A percentile compares a stretch with the other conserved stretches of the same genome.
phyloP scores from a whole-genome alignment of 1,140 invertebrate species.

The Drosophila elegans region DNA sequence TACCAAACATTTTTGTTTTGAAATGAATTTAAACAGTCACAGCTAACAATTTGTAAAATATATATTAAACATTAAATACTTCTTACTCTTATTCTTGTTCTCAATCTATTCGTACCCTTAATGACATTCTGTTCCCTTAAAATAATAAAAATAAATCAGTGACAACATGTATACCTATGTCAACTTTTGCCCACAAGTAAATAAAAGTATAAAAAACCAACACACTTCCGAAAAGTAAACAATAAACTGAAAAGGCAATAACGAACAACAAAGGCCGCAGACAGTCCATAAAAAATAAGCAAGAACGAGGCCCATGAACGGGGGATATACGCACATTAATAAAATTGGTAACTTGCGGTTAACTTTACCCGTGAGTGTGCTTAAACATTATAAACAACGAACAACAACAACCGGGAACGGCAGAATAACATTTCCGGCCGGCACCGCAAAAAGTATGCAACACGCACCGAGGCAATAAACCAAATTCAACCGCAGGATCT shows the following conservation, averaged over 20 bases:
- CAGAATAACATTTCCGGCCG: conserved; percentile 68
- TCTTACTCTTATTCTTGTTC: no score
- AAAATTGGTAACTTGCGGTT: conserved; percentile 81
- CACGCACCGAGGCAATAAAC: conserved; percentile 79
- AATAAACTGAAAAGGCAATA: conserved; percentile 46
- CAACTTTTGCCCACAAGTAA: conserved; percentile 40
- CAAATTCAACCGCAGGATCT: conserved; percentile 63
- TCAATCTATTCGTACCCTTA: not conserved
- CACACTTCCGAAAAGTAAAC: conserved; percentile 28
- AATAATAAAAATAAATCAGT: conserved; percentile 36
- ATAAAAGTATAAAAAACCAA: conserved; percentile 55
- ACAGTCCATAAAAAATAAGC: conserved; percentile 64
- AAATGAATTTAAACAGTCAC: no score
- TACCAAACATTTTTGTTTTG: no score
- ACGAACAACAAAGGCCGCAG: conserved; percentile 39
- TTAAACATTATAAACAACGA: conserved; percentile 77
- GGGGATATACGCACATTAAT: conserved; percentile 66
- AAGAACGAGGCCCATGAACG: conserved; percentile 13
- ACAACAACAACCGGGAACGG: conserved; percentile 44
- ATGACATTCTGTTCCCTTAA: conserved; percentile 7
- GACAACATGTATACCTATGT: conserved; percentile 21
- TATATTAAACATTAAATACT: no score
- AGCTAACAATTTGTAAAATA: no score
- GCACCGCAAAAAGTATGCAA: conserved; percentile 67
- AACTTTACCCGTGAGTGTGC: conserved; percentile 82